These are phyloP conservation scores for Pseudomyrmex dendroicus DNA, from an alignment of 1,140 invertebrate genomes.

Conservation along the genomic window DNA sequence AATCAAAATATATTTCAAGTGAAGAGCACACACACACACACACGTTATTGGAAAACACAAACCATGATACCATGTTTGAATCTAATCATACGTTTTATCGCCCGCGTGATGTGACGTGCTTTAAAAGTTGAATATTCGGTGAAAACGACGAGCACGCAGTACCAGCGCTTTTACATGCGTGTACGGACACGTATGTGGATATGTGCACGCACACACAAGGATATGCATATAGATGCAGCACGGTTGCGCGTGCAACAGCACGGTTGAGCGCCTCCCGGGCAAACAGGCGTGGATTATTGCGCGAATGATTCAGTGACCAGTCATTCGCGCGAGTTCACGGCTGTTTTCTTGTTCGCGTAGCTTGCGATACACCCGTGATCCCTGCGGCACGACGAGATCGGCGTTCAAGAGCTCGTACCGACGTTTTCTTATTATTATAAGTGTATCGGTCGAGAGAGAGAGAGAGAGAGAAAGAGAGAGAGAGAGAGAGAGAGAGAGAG, in stretches of 20 bases:
- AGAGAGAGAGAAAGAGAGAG: neutral
- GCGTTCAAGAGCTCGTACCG: neutral
- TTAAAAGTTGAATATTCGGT: conserved; percentile 35
- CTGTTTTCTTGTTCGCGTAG: conserved; percentile 57
- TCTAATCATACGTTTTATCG: conserved; percentile 30
- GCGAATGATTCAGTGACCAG: conserved; percentile 71
- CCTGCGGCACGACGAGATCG: neutral
- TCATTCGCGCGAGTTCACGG: conserved; percentile 65
- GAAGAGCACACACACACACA: no score
- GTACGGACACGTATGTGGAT: neutral
- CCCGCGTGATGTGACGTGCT: conserved; percentile 33
- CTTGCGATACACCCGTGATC: conserved; percentile 6
- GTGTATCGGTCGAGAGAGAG: neutral
- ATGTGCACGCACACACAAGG: neutral
- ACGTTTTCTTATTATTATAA: conserved; percentile 51
- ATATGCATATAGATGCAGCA: conserved; percentile 7
- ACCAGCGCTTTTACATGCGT: conserved; percentile 1
- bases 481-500: no score
- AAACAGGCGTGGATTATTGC: conserved; percentile 62
- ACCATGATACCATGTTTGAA: neutral
- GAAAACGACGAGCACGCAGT: conserved; percentile 1
- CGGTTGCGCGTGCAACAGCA: conserved; percentile 26
- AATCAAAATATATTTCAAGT: no score
- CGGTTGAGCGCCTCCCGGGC: conserved; percentile 37
- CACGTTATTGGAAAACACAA: no score